These are phyloP conservation scores for Cephus runcator DNA, from an alignment of 2,888 invertebrate genomes.

Conservation along the genomic window DNA sequence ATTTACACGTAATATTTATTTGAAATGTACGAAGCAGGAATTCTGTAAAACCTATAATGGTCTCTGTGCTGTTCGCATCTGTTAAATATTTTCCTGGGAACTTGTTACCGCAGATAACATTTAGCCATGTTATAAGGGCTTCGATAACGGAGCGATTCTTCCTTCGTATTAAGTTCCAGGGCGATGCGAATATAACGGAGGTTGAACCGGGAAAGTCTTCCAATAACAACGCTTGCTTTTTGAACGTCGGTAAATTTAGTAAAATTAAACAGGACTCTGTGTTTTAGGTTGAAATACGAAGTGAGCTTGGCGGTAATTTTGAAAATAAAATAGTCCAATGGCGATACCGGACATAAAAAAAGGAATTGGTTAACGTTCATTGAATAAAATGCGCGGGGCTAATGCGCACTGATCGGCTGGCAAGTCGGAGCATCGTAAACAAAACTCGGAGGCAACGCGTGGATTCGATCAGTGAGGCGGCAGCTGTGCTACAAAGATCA, in stretches of 20 bases:
- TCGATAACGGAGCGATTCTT: neutral
- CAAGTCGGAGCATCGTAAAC: slow-evolving; percentile 42
- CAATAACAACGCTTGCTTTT: neutral
- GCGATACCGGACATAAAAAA: neutral
- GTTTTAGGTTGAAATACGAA: neutral
- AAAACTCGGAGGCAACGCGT: slow-evolving; percentile 54
- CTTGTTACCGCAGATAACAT: neutral
- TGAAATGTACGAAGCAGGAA: neutral
- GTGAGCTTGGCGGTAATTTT: neutral
- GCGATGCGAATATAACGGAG: neutral
- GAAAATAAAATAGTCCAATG: neutral
- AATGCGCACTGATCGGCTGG: slow-evolving; percentile 33
- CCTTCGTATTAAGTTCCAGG: neutral
- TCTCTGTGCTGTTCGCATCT: neutral
- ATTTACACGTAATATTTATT: too few species aligned
- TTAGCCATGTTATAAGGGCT: neutral
- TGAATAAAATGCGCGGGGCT: slow-evolving; percentile 15
- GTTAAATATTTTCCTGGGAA: neutral
- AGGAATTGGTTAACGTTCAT: neutral
- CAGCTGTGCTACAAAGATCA: slow-evolving; percentile 37
- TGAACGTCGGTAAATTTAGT: neutral
- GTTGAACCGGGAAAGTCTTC: neutral
- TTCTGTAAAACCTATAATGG: neutral
- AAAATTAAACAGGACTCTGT: too few species aligned
- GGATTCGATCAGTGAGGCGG: slow-evolving; percentile 55